phyloP scores from a whole-genome alignment of 2,797 vertebrate genomes.

The Sarcophilus harrisii region DNA sequence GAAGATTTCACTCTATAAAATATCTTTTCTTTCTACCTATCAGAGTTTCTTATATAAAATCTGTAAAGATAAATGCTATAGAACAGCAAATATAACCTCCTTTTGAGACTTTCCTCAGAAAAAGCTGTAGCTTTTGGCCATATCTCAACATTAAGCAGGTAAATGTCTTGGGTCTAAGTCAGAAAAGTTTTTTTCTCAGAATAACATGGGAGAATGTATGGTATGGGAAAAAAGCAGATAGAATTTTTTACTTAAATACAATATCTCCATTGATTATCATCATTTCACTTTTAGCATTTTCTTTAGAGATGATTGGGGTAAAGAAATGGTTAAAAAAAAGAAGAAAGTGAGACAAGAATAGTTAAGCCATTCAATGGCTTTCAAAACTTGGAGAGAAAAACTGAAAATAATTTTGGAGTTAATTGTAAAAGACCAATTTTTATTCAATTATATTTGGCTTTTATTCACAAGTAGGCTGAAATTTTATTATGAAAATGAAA shows the following conservation, averaged over 20 bases:
- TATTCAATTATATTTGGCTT: conserved; percentile 22
- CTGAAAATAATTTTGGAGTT: neutral
- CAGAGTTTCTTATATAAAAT: neutral
- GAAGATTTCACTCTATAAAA: neutral
- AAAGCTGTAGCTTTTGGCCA: neutral
- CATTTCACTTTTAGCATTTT: neutral
- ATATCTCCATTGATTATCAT: neutral
- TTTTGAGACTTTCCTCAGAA: neutral
- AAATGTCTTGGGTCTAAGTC: conserved; percentile 2
- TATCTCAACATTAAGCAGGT: neutral
- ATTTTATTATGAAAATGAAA: conserved; percentile 1
- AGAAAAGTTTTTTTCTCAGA: neutral
- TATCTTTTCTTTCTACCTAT: neutral
- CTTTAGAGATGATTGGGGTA: neutral
- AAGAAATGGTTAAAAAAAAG: too few relatives aligned
- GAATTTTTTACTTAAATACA: neutral
- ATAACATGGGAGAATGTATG: neutral
- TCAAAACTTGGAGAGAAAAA: neutral
- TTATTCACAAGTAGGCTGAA: neutral
- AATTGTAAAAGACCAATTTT: neutral
- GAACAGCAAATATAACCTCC: neutral
- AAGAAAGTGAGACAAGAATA: neutral
- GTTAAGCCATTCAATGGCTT: neutral
- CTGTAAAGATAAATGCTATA: conserved; percentile 16
- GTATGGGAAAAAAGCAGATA: neutral